Base-by-base conservation (phyloP, 2,888 invertebrate species). In the Aromia moschata region DNA sequence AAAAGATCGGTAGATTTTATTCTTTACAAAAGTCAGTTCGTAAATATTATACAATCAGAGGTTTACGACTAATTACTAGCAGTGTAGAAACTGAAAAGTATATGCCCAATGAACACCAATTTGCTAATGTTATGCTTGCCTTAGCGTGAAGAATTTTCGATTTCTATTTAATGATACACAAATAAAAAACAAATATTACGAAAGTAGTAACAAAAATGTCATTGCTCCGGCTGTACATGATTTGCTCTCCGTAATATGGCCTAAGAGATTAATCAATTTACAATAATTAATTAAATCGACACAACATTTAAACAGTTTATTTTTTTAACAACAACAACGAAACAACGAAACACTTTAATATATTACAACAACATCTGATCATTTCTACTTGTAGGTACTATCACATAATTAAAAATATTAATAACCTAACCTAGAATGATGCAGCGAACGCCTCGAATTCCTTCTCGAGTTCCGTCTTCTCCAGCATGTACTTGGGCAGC, bases 401-500 rank as follows among this genome's bases (percentile, higher is more conserved):
- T 64, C 54, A 64, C 60, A 57, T 30, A 59, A 33, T 56, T 40
- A 55, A 46, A 52, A 52, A 45, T 43, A 49, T 56, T 30, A n/a
- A n/a, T 55, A 40, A 31, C 31, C 41, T 52, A 41, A 40, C 16
- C 46, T 56, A 61, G n/a, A 59, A 57, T 30, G 65, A 51, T 51
- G 75, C 74, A 12, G 80, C 74, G 47, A 79, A 75, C 54, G 81
- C 85, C 74, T 90, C 89, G 74, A 89, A 89, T 58, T 86, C 84
- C 71, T 82, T 82, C 80, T 90, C 90, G 68, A 87, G 86, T 64
- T 88, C 88, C 36, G 89, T 87, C 76, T 84, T 85, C 58, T 85
- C 83, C 54, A 89, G 75, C 89, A 90, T 90, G 71, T 85, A 90
- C 69, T 84, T 86, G 1, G 90, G 90, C 62, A 90, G 77, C 30